These are phyloP conservation scores for Proisotoma minuta DNA, from an alignment of 2,888 invertebrate genomes.

Conservation along the genomic window DNA sequence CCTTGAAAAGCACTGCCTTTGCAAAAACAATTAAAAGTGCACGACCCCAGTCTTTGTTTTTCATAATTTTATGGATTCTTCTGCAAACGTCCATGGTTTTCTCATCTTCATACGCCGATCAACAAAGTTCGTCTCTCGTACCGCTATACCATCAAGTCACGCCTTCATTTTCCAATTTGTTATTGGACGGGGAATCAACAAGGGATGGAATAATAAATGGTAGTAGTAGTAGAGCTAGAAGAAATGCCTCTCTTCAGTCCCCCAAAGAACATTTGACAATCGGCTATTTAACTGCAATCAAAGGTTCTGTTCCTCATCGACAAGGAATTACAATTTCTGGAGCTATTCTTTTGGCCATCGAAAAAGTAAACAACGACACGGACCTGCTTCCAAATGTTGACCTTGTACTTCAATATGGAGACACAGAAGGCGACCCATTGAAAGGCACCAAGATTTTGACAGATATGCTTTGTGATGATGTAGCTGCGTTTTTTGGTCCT, in stretches of 20 bases:
- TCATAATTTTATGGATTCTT: too few relatives aligned
- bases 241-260: not conserved
- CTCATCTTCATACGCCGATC: too few relatives aligned
- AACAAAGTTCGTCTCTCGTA: too few relatives aligned
- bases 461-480: constrained; percentile 84
- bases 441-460: constrained; percentile 76
- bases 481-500: constrained; percentile 90
- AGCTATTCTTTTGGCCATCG: constrained; percentile 81
- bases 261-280: constrained; percentile 59
- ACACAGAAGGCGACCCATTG: constrained; percentile 77
- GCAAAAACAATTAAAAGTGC: too few relatives aligned
- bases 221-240: not conserved
- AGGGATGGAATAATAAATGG: not conserved
- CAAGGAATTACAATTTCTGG: constrained; percentile 79
- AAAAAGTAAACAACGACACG: constrained; percentile 65
- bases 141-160: too few relatives aligned
- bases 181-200: constrained; percentile 3
- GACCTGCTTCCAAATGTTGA: constrained; percentile 68
- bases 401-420: constrained; percentile 70
- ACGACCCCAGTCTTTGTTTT: too few relatives aligned
- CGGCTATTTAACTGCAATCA: constrained; percentile 80
- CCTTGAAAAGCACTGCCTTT: too few relatives aligned
- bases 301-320: constrained; percentile 68
- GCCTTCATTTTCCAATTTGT: too few relatives aligned
- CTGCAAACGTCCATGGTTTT: too few relatives aligned